Percentiles rank a stretch among this genome's conserved stretches.
These are phyloP conservation scores for Drosophila kikkawai DNA, from an alignment of 1,140 invertebrate species.

Conservation along the genomic window DNA sequence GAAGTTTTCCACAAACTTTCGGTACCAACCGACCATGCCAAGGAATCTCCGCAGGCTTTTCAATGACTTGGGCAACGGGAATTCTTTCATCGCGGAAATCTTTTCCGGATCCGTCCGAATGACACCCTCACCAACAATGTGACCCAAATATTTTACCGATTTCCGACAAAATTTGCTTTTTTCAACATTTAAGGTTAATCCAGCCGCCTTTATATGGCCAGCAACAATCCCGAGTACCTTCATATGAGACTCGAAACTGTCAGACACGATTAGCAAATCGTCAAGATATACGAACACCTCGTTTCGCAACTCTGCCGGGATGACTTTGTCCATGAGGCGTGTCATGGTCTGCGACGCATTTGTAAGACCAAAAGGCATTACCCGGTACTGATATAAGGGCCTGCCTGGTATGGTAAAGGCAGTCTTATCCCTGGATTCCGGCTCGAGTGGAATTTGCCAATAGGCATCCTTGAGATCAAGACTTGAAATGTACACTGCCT, in stretches of 20 bases:
- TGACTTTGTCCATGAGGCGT: not conserved
- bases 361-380: too few relatives aligned
- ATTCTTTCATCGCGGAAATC: not conserved
- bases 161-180: not conserved
- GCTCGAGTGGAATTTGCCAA: not conserved
- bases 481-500: not conserved
- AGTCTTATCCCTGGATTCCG: not conserved
- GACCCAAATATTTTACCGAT: not conserved
- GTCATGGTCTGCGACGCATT: too few relatives aligned
- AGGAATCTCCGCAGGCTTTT: not conserved
- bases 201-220: not conserved
- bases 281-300: too few relatives aligned
- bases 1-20: not conserved
- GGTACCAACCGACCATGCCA: not conserved
- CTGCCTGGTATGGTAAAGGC: not conserved
- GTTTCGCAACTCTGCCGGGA: not conserved
- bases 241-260: not conserved
- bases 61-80: not conserved
- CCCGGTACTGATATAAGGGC: not conserved
- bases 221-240: not conserved
- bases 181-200: not conserved
- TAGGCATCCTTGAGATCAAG: not conserved
- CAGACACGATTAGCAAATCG: conserved; percentile 3
- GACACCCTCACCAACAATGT: not conserved
- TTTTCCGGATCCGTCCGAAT: not conserved